A percentile compares a stretch with the other conserved stretches of the same genome.
Evolutionary conservation across 2,888 invertebrate genomes (phyloP).

Genomic region (Ischnura elegans): DNA sequence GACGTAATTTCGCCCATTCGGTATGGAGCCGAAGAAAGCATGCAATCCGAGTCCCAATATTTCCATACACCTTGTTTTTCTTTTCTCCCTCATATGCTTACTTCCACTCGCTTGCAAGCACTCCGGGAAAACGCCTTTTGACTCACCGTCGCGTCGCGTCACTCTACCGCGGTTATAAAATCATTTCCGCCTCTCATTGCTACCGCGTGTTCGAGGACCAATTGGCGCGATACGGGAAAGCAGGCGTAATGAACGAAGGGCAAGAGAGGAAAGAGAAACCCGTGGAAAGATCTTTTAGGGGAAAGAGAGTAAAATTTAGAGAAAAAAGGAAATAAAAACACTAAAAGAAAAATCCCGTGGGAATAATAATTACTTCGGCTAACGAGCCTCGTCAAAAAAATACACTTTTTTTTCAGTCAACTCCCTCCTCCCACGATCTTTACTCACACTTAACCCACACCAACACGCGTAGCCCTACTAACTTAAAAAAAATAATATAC

Average conservation of each 20-base stretch:
- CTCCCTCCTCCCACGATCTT: background rate
- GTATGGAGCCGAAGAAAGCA: too few species aligned
- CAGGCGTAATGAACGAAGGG: background rate
- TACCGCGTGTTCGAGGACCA: background rate
- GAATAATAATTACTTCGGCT: conserved; percentile 8
- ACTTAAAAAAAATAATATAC: background rate
- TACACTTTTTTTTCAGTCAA: background rate
- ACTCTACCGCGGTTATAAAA: background rate
- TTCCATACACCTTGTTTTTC: too few species aligned
- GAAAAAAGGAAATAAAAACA: background rate
- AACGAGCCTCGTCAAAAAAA: conserved; percentile 55
- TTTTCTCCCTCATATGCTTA: background rate
- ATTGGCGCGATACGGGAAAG: background rate
- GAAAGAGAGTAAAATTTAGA: background rate
- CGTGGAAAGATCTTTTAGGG: conserved; percentile 3
- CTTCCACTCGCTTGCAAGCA: background rate
- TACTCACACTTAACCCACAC: background rate
- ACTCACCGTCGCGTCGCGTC: background rate
- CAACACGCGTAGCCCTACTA: background rate
- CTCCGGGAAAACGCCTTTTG: background rate
- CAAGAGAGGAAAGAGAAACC: background rate
- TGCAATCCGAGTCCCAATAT: too few species aligned
- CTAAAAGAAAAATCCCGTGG: background rate
- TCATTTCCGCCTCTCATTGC: background rate
- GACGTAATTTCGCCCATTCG: too few species aligned